A percentile compares a stretch with the other conserved stretches of the same genome.
Conservation (phyloP, 2,888 invertebrate species). For the Tethea ocularis region DNA sequence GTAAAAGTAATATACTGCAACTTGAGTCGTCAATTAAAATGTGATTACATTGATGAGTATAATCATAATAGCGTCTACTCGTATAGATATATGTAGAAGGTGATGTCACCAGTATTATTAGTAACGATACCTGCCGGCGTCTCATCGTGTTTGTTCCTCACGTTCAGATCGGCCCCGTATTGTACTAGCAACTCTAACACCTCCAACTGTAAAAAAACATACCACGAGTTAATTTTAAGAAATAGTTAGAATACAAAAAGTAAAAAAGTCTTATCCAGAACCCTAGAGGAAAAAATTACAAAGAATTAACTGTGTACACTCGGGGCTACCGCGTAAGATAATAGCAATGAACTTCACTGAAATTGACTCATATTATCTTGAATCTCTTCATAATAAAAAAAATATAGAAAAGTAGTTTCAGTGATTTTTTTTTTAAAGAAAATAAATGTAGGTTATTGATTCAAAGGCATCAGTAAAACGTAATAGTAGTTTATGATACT, state of each 20-base stretch:
- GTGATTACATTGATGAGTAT: background rate
- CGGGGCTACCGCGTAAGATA: too few species aligned
- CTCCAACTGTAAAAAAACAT: conserved; percentile 89
- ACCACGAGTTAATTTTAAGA: background rate
- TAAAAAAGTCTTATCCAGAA: conserved; percentile 5
- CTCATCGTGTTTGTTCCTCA: conserved; percentile 97
- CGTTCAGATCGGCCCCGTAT: conserved; percentile 98
- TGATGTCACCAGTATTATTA: conserved; percentile 1
- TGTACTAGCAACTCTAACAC: conserved; percentile 97
- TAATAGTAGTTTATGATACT: too few species aligned
- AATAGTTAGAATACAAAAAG: too few species aligned
- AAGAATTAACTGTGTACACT: too few species aligned
- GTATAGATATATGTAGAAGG: too few species aligned
- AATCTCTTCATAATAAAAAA: too few species aligned
- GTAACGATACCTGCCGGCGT: conserved; percentile 93
- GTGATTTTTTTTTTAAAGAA: too few species aligned
- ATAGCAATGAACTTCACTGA: too few species aligned
- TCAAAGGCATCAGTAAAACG: too few species aligned
- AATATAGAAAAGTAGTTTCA: too few species aligned
- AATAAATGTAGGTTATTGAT: too few species aligned
- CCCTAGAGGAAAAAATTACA: background rate
- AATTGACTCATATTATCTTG: too few species aligned
- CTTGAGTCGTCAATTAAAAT: conserved; percentile 1
- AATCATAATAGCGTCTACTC: background rate
- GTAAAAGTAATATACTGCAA: background rate